These are phyloP conservation scores for Tyria jacobaeae DNA, from an alignment of 2,888 invertebrate genomes.

Conservation along the genomic window DNA sequence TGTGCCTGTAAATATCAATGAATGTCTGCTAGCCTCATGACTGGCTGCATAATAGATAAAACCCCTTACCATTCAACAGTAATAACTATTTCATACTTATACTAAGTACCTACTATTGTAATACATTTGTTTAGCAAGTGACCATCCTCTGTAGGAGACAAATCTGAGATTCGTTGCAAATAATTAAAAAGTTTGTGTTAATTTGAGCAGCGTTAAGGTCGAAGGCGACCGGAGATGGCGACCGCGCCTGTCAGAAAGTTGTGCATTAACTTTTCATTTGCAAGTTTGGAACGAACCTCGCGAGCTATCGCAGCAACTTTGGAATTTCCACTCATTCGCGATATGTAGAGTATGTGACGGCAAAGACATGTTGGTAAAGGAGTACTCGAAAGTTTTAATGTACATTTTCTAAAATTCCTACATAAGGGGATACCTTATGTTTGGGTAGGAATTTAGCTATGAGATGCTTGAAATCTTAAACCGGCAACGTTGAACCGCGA, in stretches of 20 bases:
- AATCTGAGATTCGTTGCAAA: conserved; percentile 64
- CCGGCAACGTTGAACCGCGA: neutral
- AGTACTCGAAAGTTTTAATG: conserved; percentile 17
- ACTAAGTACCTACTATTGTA: no score
- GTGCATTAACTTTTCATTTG: conserved; percentile 82
- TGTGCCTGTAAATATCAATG: no score
- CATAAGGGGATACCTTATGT: no score
- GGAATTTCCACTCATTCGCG: conserved; percentile 62
- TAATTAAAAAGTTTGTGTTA: conserved; percentile 78
- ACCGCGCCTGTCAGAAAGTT: conserved; percentile 76
- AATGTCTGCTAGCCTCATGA: no score
- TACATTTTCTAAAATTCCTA: no score
- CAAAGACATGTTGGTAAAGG: conserved; percentile 26
- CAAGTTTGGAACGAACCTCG: conserved; percentile 72
- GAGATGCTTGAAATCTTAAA: neutral
- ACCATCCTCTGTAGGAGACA: conserved; percentile 37
- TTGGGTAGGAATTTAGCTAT: neutral
- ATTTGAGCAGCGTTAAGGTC: conserved; percentile 65
- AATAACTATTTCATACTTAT: no score
- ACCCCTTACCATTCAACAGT: no score
- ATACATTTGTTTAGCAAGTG: no score
- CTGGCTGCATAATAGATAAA: no score
- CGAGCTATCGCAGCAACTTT: conserved; percentile 65
- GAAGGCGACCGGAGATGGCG: conserved; percentile 50
- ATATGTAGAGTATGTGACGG: conserved; percentile 56